Evolutionary conservation across 2,888 invertebrate genomes (phyloP), one percentile per base, ranked within the genome.

Genomic region (Conchocele bisecta): DNA sequence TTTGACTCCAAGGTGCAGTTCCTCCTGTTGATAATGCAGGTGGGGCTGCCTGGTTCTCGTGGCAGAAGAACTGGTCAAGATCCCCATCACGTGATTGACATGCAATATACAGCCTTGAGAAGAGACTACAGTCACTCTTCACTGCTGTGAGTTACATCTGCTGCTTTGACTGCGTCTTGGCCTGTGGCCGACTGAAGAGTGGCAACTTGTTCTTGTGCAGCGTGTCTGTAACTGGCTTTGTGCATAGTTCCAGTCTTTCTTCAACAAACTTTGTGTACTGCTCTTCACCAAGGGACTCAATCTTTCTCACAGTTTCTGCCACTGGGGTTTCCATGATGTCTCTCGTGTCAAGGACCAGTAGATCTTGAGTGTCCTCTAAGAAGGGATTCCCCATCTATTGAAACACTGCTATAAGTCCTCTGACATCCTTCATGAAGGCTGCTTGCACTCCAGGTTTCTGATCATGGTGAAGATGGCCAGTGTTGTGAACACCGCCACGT

Each of bases 351-450:
- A 63, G 26, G 9, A 24, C 26, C 13, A 63, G 35, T 7, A 63
- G 22, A 44, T 63, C 44, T 13, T 22, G 13, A 44, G 46, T 53
- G n/a, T 33, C 9, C n/a, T 54, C 54, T 20, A n/a, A 11, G 20
- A 63, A 63, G 13, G 63, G 54, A 46, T 53, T 63, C 17, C 63
- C 46, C 15, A 46, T 13, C n/a, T 56, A n/a, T n/a, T n/a, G n/a
- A n/a, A n/a, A n/a, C n/a, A n/a, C n/a, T n/a, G n/a, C n/a, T n/a
- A n/a, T n/a, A n/a, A n/a, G n/a, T n/a, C n/a, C n/a, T n/a, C n/a
- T n/a, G n/a, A n/a, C n/a, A n/a, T n/a, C n/a, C n/a, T n/a, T n/a
- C n/a, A n/a, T n/a, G n/a, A n/a, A n/a, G n/a, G n/a, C n/a, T n/a
- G n/a, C n/a, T n/a, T n/a, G n/a, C n/a, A n/a, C n/a, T n/a, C n/a